phyloP scores from a whole-genome alignment of 2,888 invertebrate species.

The Microctonus brassicae region DNA sequence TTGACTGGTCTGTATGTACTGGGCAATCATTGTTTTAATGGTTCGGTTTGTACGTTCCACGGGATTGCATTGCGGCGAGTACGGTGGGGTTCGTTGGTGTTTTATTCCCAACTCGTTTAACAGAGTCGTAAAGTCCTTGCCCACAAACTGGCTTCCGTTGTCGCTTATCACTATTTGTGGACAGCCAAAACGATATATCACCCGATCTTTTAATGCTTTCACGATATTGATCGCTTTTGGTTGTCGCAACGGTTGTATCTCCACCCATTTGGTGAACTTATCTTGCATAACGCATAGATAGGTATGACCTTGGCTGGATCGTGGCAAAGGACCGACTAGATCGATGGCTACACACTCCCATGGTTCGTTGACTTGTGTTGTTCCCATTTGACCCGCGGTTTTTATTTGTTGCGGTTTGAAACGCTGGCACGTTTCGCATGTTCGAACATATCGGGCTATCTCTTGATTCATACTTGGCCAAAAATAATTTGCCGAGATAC shows the following conservation, averaged over 20 bases:
- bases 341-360: not conserved
- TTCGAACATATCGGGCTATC: conserved; percentile 36
- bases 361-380: not conserved
- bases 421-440: conserved; percentile 40
- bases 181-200: conserved; percentile 46
- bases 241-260: conserved; percentile 17
- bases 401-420: conserved; percentile 29
- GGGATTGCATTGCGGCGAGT: conserved; percentile 41
- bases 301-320: not conserved
- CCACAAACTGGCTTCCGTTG: conserved; percentile 49
- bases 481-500: not conserved
- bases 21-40: conserved; percentile 30
- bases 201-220: conserved; percentile 23
- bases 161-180: conserved; percentile 45
- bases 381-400: conserved; percentile 30
- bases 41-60: conserved; percentile 32
- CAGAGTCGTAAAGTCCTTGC: conserved; percentile 16
- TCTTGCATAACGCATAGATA: conserved; percentile 43
- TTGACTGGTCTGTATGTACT: conserved; percentile 22
- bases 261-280: conserved; percentile 22
- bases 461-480: conserved; percentile 47
- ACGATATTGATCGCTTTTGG: conserved; percentile 6
- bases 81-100: conserved; percentile 30
- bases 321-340: not conserved
- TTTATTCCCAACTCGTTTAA: conserved; percentile 13